phyloP scores from a whole-genome alignment of 2,113 vertebrate species.

The Lasiurus borealis region DNA sequence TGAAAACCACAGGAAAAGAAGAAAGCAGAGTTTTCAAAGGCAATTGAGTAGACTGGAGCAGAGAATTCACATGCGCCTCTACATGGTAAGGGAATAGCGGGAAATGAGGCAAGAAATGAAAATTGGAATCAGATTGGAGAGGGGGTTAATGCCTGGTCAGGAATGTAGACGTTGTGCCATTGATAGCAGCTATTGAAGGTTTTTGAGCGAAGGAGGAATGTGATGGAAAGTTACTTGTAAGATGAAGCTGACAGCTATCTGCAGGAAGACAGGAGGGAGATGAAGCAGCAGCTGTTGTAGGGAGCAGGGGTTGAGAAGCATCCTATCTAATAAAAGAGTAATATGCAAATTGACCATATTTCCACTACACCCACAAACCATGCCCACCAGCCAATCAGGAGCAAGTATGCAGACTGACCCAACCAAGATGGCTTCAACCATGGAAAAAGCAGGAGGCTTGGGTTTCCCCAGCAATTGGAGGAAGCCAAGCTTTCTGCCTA shows the following conservation, averaged over 20 bases:
- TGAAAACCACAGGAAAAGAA: conserved; percentile 49
- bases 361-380: too few relatives aligned
- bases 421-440: too few relatives aligned
- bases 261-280: neutral
- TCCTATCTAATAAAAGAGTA: too few relatives aligned
- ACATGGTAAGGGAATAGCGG: neutral
- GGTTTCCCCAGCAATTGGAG: too few relatives aligned
- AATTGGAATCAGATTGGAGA: conserved; percentile 73
- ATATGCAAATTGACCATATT: too few relatives aligned
- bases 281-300: neutral
- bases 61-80: neutral
- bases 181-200: conserved; percentile 39
- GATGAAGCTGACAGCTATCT: conserved; percentile 49
- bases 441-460: too few relatives aligned
- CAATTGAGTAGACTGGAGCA: neutral
- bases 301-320: neutral
- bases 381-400: too few relatives aligned
- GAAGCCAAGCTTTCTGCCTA: too few relatives aligned
- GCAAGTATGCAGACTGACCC: too few relatives aligned
- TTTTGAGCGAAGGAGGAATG: conserved; percentile 18
- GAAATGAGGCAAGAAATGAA: conserved; percentile 74
- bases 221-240: conserved; percentile 51
- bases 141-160: conserved; percentile 34
- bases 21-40: conserved; percentile 51
- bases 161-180: conserved; percentile 59